phyloP scores from a whole-genome alignment of 2,888 invertebrate genomes.

The Gymnosoma rotundatum region DNA sequence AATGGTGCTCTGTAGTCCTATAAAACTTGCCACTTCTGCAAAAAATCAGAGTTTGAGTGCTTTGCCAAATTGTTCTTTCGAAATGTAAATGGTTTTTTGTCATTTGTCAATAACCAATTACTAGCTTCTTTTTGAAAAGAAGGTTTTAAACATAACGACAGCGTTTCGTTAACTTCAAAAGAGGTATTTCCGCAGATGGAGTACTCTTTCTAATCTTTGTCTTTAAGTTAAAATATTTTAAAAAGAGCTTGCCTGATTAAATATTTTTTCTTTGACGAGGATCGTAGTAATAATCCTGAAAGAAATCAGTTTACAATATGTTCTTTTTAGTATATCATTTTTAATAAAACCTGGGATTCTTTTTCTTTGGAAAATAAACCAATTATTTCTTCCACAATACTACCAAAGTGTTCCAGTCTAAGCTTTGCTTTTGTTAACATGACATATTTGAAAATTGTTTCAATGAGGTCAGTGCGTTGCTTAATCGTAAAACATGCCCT shows the following conservation, averaged over 20 bases:
- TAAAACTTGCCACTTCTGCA: slow-evolving; percentile 60
- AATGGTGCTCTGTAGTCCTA: slow-evolving; percentile 6
- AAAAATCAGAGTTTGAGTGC: slow-evolving; percentile 47
- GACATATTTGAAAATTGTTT: no score
- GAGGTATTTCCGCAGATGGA: slow-evolving; percentile 35
- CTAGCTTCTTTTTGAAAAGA: slow-evolving; percentile 55
- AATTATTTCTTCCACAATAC: no score
- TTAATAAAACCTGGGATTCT: slow-evolving; percentile 49
- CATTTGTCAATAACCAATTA: slow-evolving; percentile 10
- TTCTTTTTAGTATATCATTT: slow-evolving; percentile 47
- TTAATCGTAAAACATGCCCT: slow-evolving; percentile 54
- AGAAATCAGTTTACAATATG: not conserved
- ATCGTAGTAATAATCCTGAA: slow-evolving; percentile 39
- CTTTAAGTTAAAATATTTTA: slow-evolving; percentile 46
- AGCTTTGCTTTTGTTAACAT: no score
- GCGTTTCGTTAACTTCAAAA: slow-evolving; percentile 59
- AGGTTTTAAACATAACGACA: slow-evolving; percentile 58
- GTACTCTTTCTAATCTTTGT: slow-evolving; percentile 46
- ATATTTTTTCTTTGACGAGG: slow-evolving; percentile 46
- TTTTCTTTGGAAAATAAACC: no score
- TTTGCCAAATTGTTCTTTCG: slow-evolving; percentile 32
- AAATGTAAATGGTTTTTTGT: slow-evolving; percentile 21
- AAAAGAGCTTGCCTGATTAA: slow-evolving; percentile 37
- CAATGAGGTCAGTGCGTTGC: no score
- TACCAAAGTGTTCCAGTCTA: no score